Conservation (phyloP, 2,113 vertebrate species). For the Propithecus coquereli region DNA sequence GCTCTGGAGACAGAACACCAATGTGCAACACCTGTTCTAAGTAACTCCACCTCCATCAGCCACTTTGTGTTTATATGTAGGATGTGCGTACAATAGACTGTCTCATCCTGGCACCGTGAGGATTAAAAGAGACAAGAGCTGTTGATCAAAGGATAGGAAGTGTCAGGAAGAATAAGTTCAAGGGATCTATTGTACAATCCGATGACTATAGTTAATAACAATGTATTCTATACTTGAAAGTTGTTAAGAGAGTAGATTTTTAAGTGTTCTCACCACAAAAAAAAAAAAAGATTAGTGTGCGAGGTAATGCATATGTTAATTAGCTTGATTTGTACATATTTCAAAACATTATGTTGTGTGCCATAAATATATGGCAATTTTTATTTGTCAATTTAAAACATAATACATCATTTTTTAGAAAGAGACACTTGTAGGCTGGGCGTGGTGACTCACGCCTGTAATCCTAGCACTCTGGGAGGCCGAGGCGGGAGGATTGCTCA, state of each 20-base stretch:
- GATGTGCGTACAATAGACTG: fast-evolving
- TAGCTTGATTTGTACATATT: not conserved
- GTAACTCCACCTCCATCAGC: not conserved
- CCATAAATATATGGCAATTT: not conserved
- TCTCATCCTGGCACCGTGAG: not conserved
- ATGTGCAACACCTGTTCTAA: not conserved
- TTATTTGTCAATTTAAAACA: not conserved
- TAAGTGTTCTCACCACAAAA: not conserved
- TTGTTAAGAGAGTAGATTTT: not conserved
- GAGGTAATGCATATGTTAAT: not conserved
- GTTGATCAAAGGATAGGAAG: not conserved
- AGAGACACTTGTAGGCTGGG: not conserved
- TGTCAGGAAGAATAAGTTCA: not conserved
- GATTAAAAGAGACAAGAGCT: not conserved
- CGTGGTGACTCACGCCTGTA: too few species aligned
- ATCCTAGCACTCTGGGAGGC: too few species aligned
- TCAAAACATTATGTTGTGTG: not conserved
- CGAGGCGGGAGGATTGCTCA: too few species aligned
- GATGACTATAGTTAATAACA: not conserved
- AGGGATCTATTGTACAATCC: too few species aligned
- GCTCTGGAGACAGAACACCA: not conserved
- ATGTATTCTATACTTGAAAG: not conserved
- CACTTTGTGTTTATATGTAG: fast-evolving
- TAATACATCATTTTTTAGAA: not conserved
- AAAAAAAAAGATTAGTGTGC: not conserved